Evolutionary conservation across 2,888 invertebrate species (phyloP).

Genomic region (Scaptomyza flava): DNA sequence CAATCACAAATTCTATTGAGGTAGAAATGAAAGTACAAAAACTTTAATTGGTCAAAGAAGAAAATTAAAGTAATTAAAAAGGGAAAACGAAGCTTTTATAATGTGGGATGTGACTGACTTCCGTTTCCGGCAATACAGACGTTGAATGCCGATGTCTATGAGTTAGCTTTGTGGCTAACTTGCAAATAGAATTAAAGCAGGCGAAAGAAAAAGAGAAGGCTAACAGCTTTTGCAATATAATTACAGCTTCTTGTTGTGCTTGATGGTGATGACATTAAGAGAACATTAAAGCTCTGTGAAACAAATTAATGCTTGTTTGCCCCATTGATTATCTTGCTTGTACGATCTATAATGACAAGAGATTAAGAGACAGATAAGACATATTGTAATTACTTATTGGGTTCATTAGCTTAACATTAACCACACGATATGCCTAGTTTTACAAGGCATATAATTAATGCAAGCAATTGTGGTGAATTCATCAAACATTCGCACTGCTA

Average conservation of each 20-base stretch:
- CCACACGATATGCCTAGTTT: background rate
- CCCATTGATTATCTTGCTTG: background rate
- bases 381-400: background rate
- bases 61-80: slow-evolving; percentile 6
- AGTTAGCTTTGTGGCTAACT: slow-evolving; percentile 60
- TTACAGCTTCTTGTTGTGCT: slow-evolving; percentile 20
- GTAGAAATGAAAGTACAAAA: slow-evolving; percentile 22
- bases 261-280: background rate
- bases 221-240: slow-evolving; percentile 47
- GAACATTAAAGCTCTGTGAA: slow-evolving; percentile 1
- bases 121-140: slow-evolving; percentile 66
- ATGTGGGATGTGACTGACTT: slow-evolving; percentile 40
- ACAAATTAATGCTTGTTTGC: background rate
- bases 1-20: slow-evolving; percentile 1
- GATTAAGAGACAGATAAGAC: background rate
- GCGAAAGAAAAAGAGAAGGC: slow-evolving; percentile 4
- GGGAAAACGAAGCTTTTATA: slow-evolving; percentile 5
- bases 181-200: slow-evolving; percentile 56
- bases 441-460: slow-evolving; percentile 13
- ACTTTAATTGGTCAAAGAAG: slow-evolving; percentile 28
- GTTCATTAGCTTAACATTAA: background rate
- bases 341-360: background rate
- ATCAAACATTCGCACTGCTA: slow-evolving; percentile 40
- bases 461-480: slow-evolving; percentile 29
- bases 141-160: slow-evolving; percentile 56